Percentiles rank a stretch among this genome's conserved stretches.
Evolutionary conservation across 2,797 vertebrate species (phyloP).

Genomic region (Molossus alvarezi): DNA sequence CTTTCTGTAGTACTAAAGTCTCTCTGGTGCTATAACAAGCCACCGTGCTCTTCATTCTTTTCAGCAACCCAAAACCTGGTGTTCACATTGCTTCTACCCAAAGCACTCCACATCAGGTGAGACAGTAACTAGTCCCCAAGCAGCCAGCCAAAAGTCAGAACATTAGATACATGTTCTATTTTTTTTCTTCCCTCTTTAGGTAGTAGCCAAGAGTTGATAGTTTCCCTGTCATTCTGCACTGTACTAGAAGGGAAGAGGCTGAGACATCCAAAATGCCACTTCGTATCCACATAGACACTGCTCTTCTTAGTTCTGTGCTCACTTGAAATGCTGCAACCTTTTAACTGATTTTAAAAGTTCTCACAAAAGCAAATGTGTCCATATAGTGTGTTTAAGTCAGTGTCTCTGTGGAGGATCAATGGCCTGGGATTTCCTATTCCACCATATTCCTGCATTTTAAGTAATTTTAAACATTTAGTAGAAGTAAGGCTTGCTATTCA

Average conservation of each 20-base stretch:
- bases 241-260: neutral
- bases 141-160: neutral
- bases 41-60: no score
- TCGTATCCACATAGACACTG: neutral
- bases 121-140: neutral
- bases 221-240: neutral
- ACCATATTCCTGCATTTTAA: neutral
- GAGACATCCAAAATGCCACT: neutral
- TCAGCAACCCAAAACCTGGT: neutral
- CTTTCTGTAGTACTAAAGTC: no score
- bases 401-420: neutral
- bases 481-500: neutral
- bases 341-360: neutral
- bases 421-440: neutral
- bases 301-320: neutral
- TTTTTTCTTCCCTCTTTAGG: neutral
- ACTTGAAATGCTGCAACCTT: neutral
- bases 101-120: neutral
- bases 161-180: neutral
- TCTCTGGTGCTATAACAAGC: no score
- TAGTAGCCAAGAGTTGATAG: neutral
- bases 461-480: neutral
- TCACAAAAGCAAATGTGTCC: constrained; percentile 1
- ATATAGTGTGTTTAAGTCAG: neutral
- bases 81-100: neutral